Evolutionary conservation across 2,888 invertebrate genomes (phyloP), one percentile per base, ranked within the genome.

Genomic region (Luperina nickerlii): DNA sequence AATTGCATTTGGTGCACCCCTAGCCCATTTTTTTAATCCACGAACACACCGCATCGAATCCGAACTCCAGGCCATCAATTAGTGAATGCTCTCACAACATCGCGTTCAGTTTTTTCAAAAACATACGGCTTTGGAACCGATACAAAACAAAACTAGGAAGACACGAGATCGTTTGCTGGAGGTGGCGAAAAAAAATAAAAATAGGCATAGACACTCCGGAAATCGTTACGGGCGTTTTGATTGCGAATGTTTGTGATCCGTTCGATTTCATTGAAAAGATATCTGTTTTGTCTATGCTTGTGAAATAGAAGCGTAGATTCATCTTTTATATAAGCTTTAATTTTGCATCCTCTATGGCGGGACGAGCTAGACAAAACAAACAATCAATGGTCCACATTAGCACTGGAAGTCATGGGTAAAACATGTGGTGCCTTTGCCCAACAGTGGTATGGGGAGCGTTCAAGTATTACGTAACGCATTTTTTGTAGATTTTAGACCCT

Each of bases 31-130:
- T 84, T 84, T 88, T 87, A 82, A 88, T 87, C 83, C 82, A 92
- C 92, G 92, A 92, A 91, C 90, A 91, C 93, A 93, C 92, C 94
- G 93, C 91, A 91, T 90, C 94, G 92, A 94, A 95, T 94, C 86
- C 90, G 89, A 90, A 92, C 90, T 88, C 90, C 93, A 93, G 91
- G 91, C 92, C 92, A 93, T 95, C 96, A 96, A 96, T 96, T 96
- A 96, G 96, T 95, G 93, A 95, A 94, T 93, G 93, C 94, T 95
- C 95, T 95, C 94, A 94, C 94, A 94, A 92, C 92, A 92, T 91
- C 91, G 91, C 81, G 90, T 89, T 88, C 86, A 91, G 90, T 90
- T 93, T 93, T 93, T 94, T 94, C 93, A 92, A 91, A 93, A 95
- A 95, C 94, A 94, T 92, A 94, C 94, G 94, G 94, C 92, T 95